Evolutionary conservation across 2,797 vertebrate species (phyloP).

Genomic region (Pangasius larnaudii): DNA sequence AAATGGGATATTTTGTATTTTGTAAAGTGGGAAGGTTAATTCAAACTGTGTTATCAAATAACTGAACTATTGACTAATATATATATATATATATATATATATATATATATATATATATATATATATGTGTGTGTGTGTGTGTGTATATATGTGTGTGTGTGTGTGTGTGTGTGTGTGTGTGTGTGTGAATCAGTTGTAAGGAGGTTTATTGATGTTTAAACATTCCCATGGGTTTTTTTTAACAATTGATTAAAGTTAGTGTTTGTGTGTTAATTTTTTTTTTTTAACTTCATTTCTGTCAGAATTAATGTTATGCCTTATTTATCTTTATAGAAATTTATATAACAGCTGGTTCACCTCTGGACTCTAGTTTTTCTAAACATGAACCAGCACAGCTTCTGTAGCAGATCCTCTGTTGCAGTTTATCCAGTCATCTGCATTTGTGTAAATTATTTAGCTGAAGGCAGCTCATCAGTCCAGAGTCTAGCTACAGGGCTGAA

Average conservation of each 20-base stretch:
- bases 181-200: no score
- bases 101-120: no score
- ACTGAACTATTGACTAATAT: not conserved
- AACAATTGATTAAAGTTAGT: not conserved
- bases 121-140: no score
- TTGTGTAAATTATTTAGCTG: not conserved
- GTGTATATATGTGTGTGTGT: no score
- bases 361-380: not conserved
- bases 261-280: not conserved
- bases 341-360: not conserved
- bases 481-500: not conserved
- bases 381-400: not conserved
- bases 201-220: not conserved
- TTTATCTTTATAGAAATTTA: not conserved
- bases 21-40: not conserved
- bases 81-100: no score
- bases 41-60: not conserved
- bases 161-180: no score
- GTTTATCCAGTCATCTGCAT: not conserved
- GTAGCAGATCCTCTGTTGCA: not conserved
- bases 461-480: not conserved
- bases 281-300: not conserved
- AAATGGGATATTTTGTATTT: not conserved
- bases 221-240: not conserved
- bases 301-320: not conserved